Conservation (phyloP, 2,113 vertebrate species). For the Chlamydotis undulata region DNA sequence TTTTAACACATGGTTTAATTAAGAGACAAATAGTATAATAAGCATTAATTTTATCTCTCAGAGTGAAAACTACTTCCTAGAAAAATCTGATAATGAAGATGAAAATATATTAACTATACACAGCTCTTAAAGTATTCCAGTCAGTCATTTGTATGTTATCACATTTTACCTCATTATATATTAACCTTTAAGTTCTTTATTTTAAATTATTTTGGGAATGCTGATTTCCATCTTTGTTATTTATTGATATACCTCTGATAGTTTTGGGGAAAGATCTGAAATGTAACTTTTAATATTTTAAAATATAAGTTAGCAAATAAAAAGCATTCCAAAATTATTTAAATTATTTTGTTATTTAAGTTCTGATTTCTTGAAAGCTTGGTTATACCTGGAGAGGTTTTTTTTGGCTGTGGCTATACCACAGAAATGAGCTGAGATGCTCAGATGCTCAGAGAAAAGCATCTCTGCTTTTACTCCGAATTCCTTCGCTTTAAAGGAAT, state of each 20-base stretch:
- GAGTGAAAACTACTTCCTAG: conserved; percentile 37
- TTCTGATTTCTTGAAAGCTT: not conserved
- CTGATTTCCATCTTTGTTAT: not conserved
- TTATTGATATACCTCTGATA: not conserved
- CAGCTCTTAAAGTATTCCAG: not conserved
- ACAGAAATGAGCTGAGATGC: not conserved
- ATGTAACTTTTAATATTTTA: not conserved
- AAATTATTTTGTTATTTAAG: not conserved
- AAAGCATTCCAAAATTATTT: not conserved
- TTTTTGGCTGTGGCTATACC: not conserved
- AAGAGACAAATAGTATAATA: conserved; percentile 63
- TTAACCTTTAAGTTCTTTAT: not conserved
- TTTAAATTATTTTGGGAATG: not conserved
- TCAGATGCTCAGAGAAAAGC: not conserved
- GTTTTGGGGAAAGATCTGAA: not conserved
- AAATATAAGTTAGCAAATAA: not conserved
- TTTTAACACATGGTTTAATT: conserved; percentile 62
- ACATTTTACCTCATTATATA: not conserved
- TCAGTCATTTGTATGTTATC: not conserved
- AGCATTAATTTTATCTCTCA: conserved; percentile 60
- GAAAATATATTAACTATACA: not conserved
- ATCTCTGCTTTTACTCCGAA: not conserved
- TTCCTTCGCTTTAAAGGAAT: not conserved
- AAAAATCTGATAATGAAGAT: not conserved
- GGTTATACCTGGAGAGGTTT: not conserved